A percentile compares a stretch with the other conserved stretches of the same genome.
Conservation (phyloP, 2,113 vertebrate species). For the Malurus melanocephalus region DNA sequence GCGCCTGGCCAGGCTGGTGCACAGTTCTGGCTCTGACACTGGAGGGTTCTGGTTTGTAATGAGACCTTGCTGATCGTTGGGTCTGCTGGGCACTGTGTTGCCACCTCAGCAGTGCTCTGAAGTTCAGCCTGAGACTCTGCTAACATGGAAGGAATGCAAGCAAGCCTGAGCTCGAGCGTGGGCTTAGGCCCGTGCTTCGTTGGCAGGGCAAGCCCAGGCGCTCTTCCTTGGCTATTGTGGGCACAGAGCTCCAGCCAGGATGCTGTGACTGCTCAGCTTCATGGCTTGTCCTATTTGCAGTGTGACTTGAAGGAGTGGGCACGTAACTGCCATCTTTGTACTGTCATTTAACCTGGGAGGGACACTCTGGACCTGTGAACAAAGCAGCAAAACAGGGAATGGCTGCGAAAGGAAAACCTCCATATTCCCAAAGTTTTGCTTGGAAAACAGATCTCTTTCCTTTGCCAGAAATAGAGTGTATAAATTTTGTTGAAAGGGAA, state of each 20-base stretch:
- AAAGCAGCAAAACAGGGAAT: background rate
- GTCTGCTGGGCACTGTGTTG: background rate
- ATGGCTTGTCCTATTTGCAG: background rate
- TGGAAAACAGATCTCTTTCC: background rate
- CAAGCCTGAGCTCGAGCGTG: slow-evolving; percentile 31
- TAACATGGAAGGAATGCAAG: background rate
- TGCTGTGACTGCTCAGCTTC: background rate
- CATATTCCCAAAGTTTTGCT: background rate
- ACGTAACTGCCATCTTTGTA: accelerated
- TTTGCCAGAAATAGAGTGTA: background rate
- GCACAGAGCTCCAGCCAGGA: background rate
- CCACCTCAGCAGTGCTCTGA: background rate
- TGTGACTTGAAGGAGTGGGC: background rate
- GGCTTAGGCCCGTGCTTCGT: background rate
- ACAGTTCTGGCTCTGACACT: accelerated
- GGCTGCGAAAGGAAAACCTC: background rate
- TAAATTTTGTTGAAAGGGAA: slow-evolving; percentile 13
- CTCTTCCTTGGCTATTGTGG: background rate
- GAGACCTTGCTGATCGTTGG: background rate
- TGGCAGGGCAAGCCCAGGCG: slow-evolving; percentile 15
- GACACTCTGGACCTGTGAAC: background rate
- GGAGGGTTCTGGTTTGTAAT: accelerated
- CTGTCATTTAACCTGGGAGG: accelerated
- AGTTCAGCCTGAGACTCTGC: background rate
- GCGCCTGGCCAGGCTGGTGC: accelerated